phyloP scores from a whole-genome alignment of 2,797 vertebrate genomes.

The Melanotaenia pygmaea region DNA sequence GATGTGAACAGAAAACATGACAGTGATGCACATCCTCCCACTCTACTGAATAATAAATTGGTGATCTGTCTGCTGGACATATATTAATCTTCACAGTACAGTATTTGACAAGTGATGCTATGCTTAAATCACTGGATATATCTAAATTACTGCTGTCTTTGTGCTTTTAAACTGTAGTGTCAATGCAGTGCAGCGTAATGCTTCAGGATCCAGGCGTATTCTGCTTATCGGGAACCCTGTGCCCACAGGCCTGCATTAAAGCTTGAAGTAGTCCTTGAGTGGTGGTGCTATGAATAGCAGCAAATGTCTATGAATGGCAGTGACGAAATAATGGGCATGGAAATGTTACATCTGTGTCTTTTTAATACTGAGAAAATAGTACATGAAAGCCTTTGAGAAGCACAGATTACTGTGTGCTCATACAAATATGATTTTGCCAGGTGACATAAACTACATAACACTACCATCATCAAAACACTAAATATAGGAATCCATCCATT shows the following conservation, averaged over 20 bases:
- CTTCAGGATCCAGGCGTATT: constrained; percentile 30
- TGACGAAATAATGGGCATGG: constrained; percentile 17
- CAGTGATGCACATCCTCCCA: constrained; percentile 6
- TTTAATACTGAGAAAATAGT: constrained; percentile 12
- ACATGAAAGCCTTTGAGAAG: background rate
- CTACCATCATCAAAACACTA: background rate
- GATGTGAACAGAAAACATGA: background rate
- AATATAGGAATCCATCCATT: background rate
- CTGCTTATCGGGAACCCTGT: constrained; percentile 38
- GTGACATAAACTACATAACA: too few relatives aligned
- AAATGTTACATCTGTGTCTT: constrained; percentile 18
- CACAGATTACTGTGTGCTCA: background rate
- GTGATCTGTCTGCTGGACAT: constrained; percentile 44
- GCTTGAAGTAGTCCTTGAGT: constrained; percentile 47
- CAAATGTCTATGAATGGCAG: constrained; percentile 25
- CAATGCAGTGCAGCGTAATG: constrained; percentile 40
- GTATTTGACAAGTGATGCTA: constrained; percentile 42
- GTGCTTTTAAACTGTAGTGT: constrained; percentile 37
- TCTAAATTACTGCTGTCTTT: constrained; percentile 50
- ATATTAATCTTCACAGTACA: constrained; percentile 37
- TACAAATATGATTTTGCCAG: background rate
- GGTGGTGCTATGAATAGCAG: constrained; percentile 60
- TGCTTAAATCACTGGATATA: constrained; percentile 19
- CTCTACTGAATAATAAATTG: constrained; percentile 6
- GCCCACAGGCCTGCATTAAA: constrained; percentile 40